Evolutionary conservation across 2,113 vertebrate genomes (phyloP), one percentile per base, ranked within the genome.

Genomic region (Gymnorhina tibicen): DNA sequence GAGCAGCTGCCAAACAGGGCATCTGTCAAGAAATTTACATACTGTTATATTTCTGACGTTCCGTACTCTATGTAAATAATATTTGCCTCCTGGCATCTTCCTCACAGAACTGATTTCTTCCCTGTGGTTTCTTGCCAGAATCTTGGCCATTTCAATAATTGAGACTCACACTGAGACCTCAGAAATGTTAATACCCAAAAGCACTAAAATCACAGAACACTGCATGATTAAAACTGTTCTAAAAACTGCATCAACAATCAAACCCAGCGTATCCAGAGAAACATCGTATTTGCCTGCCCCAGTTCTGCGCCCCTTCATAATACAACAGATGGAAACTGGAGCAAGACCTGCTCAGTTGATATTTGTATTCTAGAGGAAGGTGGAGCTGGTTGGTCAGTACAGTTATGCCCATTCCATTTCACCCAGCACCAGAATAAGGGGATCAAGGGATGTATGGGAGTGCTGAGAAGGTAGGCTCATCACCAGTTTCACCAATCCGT

Each of bases 11-110:
- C 95, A 96, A 96, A 85, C 93, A 97, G 91, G 95, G 94, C 95
- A 96, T 97, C 95, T 97, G 95, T 96, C 95, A 95, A 97, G 83
- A 70, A 92, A 96, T 97, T 96, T 97, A 52, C 95, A 96, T 96
- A 96, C 91, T 92, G 86, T 95, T 97, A 79, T 93, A 97, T 94
- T 96, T 97, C 89, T 95, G 84, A 82, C 95, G 91, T 95, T 97
- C 95, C 64, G 7, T 35, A 26, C 56, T 87, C 93, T 95, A 91
- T 94, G 95, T 96, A 97, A 97, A 97, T 97, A 97, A 91, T 96
- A 94, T 93, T 95, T 96, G 96, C 95, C 96, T 96, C 85, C 87
- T 96, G 95, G 93, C 95, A 96, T 95, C 87, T 93, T 95, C 78
- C 47, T 8, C 87, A 91, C 87, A 89, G 91, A 95, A 82, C 81